Conservation (phyloP, 2,888 invertebrate species). For the Camponotus fellah region DNA sequence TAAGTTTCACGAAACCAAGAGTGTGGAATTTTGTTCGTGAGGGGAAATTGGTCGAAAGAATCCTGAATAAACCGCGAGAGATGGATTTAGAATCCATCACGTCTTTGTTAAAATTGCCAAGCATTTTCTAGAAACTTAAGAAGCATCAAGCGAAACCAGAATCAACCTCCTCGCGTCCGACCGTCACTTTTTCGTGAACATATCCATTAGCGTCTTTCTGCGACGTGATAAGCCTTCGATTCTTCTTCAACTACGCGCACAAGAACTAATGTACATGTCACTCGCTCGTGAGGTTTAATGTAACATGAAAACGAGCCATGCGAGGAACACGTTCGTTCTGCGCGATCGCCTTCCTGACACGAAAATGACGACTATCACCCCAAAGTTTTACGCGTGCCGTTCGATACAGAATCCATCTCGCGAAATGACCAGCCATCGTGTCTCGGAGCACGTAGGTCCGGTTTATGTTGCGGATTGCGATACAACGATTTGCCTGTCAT, state of each 20-base stretch:
- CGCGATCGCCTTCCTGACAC: constrained; percentile 23
- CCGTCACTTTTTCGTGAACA: neutral
- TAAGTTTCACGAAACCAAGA: neutral
- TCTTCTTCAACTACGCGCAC: neutral
- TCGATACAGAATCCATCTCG: constrained; percentile 37
- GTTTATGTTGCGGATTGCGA: constrained; percentile 46
- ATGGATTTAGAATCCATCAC: neutral
- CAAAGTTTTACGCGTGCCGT: constrained; percentile 15
- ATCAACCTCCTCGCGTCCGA: neutral
- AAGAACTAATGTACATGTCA: constrained; percentile 34
- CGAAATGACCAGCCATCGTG: constrained; percentile 20
- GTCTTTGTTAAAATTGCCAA: neutral
- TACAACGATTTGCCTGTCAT: constrained; percentile 39
- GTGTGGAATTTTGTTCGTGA: neutral
- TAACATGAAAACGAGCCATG: constrained; percentile 35
- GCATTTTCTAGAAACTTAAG: neutral
- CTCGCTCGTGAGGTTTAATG: constrained; percentile 37
- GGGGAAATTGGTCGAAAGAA: neutral
- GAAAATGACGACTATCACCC: neutral
- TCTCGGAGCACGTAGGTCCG: constrained; percentile 28
- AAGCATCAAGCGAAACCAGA: neutral
- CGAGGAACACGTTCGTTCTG: constrained; percentile 18
- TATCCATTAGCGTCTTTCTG: constrained; percentile 10
- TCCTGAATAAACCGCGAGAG: neutral
- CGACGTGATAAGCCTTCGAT: neutral